These are phyloP conservation scores for Poeciliopsis retropinna DNA, from an alignment of 2,113 vertebrate genomes.

Conservation along the genomic window DNA sequence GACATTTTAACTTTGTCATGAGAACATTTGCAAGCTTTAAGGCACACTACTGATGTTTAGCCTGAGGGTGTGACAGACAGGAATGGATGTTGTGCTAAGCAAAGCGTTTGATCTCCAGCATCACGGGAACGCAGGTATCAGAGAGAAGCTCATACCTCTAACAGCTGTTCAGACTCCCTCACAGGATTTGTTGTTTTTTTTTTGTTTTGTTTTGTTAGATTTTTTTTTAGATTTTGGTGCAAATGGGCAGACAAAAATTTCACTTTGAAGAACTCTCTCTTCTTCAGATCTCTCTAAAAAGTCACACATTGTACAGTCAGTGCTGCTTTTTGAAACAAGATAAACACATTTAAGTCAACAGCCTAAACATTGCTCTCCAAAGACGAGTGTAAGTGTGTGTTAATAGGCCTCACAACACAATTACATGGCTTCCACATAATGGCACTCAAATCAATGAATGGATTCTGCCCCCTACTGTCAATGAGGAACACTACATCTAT, in stretches of 20 bases:
- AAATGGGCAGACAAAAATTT: conserved; percentile 46
- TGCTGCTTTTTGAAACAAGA: conserved; percentile 5
- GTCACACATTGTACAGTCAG: not conserved
- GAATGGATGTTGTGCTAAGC: conserved; percentile 63
- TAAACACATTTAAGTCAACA: conserved; percentile 32
- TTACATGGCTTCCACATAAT: conserved; percentile 54
- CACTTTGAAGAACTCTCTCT: conserved; percentile 31
- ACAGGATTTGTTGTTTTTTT: conserved; percentile 9
- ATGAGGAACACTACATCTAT: conserved; percentile 74
- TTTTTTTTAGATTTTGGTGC: conserved; percentile 52
- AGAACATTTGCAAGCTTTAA: conserved; percentile 64
- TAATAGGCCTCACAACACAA: conserved; percentile 59
- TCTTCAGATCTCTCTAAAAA: conserved; percentile 29
- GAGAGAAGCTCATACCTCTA: conserved; percentile 46
- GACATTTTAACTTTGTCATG: conserved; percentile 73
- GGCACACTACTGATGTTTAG: conserved; percentile 63
- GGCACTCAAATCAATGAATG: conserved; percentile 72
- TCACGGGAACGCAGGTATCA: conserved; percentile 64
- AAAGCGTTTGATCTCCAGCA: conserved; percentile 68
- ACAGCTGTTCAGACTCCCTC: conserved; percentile 56
- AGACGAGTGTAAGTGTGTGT: conserved; percentile 32
- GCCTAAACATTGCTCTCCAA: conserved; percentile 10
- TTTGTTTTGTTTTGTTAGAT: too few species aligned
- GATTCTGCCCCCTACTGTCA: conserved; percentile 77
- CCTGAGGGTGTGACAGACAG: conserved; percentile 73